Conservation (phyloP, 2,888 invertebrate species). For the Lagria hirta region DNA sequence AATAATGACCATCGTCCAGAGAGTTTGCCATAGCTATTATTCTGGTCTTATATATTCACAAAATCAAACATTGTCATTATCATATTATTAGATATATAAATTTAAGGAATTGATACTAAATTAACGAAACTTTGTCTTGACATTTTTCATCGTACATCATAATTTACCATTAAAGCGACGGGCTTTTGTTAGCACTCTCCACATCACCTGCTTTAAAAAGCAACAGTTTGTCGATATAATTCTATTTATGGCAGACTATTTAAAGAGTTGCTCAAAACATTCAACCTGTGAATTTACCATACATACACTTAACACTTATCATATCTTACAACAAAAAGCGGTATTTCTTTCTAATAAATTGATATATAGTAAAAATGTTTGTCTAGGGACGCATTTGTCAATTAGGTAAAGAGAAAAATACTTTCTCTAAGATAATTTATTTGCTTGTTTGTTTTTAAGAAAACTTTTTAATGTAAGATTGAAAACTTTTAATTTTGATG, state of each 20-base stretch:
- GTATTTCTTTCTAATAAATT: too few species aligned
- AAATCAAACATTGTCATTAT: conserved; percentile 4
- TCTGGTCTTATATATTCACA: background rate
- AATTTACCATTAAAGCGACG: conserved; percentile 16
- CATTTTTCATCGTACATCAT: conserved; percentile 16
- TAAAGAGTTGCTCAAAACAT: too few species aligned
- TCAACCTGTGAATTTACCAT: too few species aligned
- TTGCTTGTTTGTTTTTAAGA: too few species aligned
- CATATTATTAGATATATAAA: conserved; percentile 8
- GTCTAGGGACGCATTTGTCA: too few species aligned
- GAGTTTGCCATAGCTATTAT: conserved; percentile 5
- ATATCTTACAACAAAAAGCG: too few species aligned
- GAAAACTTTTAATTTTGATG: too few species aligned
- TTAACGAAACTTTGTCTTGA: conserved; percentile 9
- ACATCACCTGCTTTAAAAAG: conserved; percentile 14
- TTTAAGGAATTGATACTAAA: conserved; percentile 8
- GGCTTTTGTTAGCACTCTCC: background rate
- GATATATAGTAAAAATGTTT: too few species aligned
- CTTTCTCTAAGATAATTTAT: too few species aligned
- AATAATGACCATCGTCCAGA: conserved; percentile 6
- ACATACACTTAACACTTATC: too few species aligned
- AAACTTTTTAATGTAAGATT: too few species aligned
- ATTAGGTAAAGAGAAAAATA: too few species aligned
- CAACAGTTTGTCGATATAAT: conserved; percentile 23
- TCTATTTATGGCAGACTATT: conserved; percentile 15